phyloP scores from a whole-genome alignment of 2,888 invertebrate genomes.

The Schrankia costaestrigalis region DNA sequence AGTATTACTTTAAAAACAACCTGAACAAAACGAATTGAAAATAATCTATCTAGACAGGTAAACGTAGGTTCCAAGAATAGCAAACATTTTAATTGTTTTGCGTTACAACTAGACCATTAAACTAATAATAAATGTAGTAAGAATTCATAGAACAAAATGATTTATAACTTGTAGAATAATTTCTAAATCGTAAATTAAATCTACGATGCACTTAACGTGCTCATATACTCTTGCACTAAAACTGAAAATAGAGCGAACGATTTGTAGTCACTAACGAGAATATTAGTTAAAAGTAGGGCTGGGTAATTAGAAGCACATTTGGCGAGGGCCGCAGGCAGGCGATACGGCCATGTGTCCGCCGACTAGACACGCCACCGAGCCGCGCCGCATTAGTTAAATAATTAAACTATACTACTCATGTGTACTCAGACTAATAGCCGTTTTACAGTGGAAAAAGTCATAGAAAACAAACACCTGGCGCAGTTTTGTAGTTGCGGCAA shows the following conservation, averaged over 20 bases:
- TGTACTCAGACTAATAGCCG: slow-evolving; percentile 45
- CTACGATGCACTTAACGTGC: slow-evolving; percentile 12
- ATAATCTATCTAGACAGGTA: no score
- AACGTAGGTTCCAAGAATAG: no score
- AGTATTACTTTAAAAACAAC: slow-evolving; percentile 50
- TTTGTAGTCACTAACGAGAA: slow-evolving; percentile 53
- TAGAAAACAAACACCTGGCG: slow-evolving; percentile 41
- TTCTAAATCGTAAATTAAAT: slow-evolving; percentile 13
- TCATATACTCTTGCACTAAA: slow-evolving; percentile 33
- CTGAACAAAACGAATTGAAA: slow-evolving; percentile 18
- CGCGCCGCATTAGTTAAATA: slow-evolving; percentile 48
- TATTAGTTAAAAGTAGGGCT: slow-evolving; percentile 62
- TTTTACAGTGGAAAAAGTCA: slow-evolving; percentile 34
- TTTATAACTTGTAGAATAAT: no score
- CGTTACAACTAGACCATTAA: no score
- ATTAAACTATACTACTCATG: slow-evolving; percentile 48
- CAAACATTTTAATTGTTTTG: no score
- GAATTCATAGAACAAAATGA: no score
- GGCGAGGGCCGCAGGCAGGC: slow-evolving; percentile 38
- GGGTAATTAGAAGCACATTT: slow-evolving; percentile 68
- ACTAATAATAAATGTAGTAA: no score
- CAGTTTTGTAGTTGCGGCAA: slow-evolving; percentile 17
- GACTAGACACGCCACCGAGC: slow-evolving; percentile 13
- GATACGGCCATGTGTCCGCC: slow-evolving; percentile 44
- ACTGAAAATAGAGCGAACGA: slow-evolving; percentile 54